These are phyloP conservation scores for Terrapene triunguis DNA, from an alignment of 2,113 vertebrate genomes.

Conservation along the genomic window DNA sequence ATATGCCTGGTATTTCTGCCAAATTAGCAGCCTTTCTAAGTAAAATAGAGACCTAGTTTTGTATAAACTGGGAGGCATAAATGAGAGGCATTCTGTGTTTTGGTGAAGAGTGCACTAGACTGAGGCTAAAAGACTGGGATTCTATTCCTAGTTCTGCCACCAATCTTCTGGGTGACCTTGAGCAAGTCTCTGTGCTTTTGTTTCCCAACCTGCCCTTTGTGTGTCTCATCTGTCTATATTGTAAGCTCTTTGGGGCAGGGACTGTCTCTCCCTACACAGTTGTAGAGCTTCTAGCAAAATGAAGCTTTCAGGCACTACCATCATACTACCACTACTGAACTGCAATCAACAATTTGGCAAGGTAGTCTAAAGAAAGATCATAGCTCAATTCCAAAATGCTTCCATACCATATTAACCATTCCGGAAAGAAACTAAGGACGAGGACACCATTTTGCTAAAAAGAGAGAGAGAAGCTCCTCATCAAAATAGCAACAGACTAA, in stretches of 20 bases:
- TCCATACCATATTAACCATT: not conserved
- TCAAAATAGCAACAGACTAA: not conserved
- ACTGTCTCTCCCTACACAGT: not conserved
- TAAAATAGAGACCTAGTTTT: not conserved
- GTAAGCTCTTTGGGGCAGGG: not conserved
- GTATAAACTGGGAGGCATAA: rapidly evolving
- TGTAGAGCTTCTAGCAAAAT: not conserved
- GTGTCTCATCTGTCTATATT: not conserved
- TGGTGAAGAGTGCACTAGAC: not conserved
- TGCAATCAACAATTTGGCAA: not conserved
- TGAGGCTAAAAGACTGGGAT: not conserved
- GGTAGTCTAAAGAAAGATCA: not conserved
- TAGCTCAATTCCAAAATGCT: not conserved
- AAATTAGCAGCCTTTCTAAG: not conserved
- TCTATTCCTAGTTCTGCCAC: not conserved
- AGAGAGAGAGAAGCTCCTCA: not conserved
- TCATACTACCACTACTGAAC: not conserved
- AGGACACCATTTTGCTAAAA: not conserved
- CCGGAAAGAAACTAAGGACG: not conserved
- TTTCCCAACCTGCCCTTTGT: not conserved
- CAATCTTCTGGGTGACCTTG: not conserved
- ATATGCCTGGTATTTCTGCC: not conserved
- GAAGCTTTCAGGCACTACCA: not conserved
- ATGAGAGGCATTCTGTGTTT: not conserved
- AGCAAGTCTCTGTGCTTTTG: not conserved